Base-by-base conservation (phyloP, 2,113 vertebrate species). In the Neofelis nebulosa region DNA sequence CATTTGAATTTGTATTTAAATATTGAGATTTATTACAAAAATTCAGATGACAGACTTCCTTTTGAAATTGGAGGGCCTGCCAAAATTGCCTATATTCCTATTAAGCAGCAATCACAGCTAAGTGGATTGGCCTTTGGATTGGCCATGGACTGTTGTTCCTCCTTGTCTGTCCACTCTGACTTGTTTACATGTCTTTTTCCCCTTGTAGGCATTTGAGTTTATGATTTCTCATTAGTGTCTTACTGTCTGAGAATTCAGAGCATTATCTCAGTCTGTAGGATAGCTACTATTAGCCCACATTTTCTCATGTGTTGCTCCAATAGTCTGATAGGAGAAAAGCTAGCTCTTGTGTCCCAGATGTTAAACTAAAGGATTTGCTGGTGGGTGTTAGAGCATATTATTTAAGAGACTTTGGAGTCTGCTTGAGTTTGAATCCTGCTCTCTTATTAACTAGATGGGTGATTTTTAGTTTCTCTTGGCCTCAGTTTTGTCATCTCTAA, bases 1-100 rank as follows among this genome's bases (percentile, higher is more conserved):
- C 4, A 92, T 74, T 93, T 79, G 27, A 91, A 86, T 96, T 94
- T 11, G 55, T 57, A 80, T 68, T 95, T 95, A 94, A 83, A 76
- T 84, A 88, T 29, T 83, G 41, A 61, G 15, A 69, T 78, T 45
- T 66, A 52, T 69, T 93, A 29, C 89, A 78, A 89, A 78, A 91
- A 80, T 89, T 36, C 14, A 74, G 19, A 18, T 13, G 83, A 90
- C 27, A 73, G 23, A 74, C 21, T 55, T 89, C 29, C 15, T 91
- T 96, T 96, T 91, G 57, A 91, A 97, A 95, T 71, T 55, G 90
- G 74, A 76, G 87, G 57, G 3, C 27, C 45, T 92, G 38, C 73
- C 83, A 76, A 0, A 69, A 18, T 71, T 86, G 76, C 73, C 25
- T 7, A 2, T 88, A 11, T 92, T 57, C 16, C 86, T 71, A 23